Evolutionary conservation across 2,888 invertebrate genomes (phyloP), one percentile per base, ranked within the genome.

Genomic region (Chalcosyrphus nemorum): DNA sequence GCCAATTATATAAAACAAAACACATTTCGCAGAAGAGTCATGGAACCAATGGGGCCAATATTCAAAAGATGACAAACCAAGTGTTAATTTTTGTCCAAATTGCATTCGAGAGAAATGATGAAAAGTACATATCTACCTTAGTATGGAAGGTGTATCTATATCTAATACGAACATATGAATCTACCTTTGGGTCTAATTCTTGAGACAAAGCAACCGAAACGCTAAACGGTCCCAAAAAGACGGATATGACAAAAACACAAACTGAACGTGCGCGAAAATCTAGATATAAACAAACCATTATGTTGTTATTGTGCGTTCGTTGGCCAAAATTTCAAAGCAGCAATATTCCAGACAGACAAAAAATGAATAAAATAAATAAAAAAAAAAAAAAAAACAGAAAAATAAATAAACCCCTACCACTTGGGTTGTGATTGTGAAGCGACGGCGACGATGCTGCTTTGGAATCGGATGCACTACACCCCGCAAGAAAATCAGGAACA

Each of bases 231-330:
- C 38, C 21, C 17, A 2, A n/a, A 32, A 45, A 35, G 13, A 38
- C 21, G 24, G 27, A 27, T 13, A 35, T 32, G 27, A 13, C 32
- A 47, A 74, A 15, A 21, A 57, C 15, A 59, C 21, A 17, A 54
- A 52, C 11, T 24, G 27, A 59, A 41, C 41, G 45, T 45, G 32
- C 47, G 15, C 38, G 29, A 52, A 24, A 41, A 47, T 19, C 19
- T 17, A 52, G 43, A 59, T 29, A 54, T 70, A 77, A 77, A 70
- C 77, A 77, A 77, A 77, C 77, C 70, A 54, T 68, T 52, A 38
- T 43, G 43, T 54, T 50, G 21, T 57, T 45, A 41, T 76, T 32
- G 13, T 29, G n/a, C 19, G 38, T 50, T 47, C 41, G 19, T 52
- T 59, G 75, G 57, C 66, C 66, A 66, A 66, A 50, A 7, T 50